These are phyloP conservation scores for Himantopus leucocephalus DNA, from an alignment of 2,113 vertebrate species.

Conservation along the genomic window DNA sequence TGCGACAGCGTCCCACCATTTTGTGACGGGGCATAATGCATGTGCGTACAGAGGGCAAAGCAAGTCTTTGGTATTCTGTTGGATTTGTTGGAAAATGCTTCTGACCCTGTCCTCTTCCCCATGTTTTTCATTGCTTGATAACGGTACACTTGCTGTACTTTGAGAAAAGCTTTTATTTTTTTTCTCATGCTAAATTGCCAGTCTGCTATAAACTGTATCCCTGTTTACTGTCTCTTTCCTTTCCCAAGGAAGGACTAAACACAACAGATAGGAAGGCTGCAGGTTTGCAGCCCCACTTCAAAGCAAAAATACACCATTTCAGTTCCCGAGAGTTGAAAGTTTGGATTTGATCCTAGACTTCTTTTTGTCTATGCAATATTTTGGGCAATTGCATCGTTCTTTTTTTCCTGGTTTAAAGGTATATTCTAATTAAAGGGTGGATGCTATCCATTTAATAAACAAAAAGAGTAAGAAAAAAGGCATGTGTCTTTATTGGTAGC, in stretches of 20 bases:
- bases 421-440: not conserved
- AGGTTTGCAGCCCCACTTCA: not conserved
- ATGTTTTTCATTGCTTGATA: not conserved
- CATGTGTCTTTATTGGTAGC: not conserved
- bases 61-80: not conserved
- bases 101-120: not conserved
- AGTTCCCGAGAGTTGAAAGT: not conserved
- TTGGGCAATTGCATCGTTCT: not conserved
- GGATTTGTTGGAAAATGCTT: not conserved
- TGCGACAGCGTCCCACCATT: not conserved
- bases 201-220: not conserved
- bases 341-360: not conserved
- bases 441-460: not conserved
- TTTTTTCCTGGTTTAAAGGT: not conserved
- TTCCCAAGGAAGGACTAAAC: not conserved
- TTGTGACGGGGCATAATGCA: rapidly evolving
- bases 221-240: not conserved
- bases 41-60: rapidly evolving
- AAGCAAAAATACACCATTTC: not conserved
- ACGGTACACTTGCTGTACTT: not conserved
- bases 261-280: not conserved
- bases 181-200: not conserved
- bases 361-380: not conserved
- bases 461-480: not conserved
- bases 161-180: not conserved